Evolutionary conservation across 1,140 invertebrate species (phyloP).

Genomic region (Drepana arcuata): DNA sequence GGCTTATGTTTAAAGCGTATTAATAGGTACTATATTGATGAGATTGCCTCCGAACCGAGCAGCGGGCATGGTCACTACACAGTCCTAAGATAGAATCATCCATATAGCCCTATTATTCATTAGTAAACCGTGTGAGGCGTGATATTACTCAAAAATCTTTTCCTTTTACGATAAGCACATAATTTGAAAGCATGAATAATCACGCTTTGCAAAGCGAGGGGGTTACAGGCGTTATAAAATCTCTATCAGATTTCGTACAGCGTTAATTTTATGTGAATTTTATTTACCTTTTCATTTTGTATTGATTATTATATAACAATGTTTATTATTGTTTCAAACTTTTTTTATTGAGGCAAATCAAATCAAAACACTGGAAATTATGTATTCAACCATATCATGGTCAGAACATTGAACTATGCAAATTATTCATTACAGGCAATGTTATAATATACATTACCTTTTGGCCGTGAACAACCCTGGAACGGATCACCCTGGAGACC

Average conservation of each 20-base stretch:
- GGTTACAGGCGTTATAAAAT: constrained; percentile 43
- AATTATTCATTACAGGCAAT: too few species aligned
- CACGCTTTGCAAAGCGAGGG: constrained; percentile 62
- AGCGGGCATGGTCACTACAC: constrained; percentile 56
- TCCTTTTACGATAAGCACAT: constrained; percentile 36
- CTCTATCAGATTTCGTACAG: too few species aligned
- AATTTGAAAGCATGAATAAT: constrained; percentile 51
- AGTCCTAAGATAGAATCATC: constrained; percentile 38
- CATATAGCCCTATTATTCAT: constrained; percentile 44
- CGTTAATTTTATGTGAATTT: too few species aligned
- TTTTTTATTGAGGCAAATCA: too few species aligned
- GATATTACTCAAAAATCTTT: constrained; percentile 27
- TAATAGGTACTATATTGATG: constrained; percentile 33
- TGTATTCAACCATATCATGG: too few species aligned
- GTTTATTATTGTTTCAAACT: too few species aligned
- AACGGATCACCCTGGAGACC: constrained; percentile 84
- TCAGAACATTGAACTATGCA: too few species aligned
- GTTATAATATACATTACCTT: constrained; percentile 47
- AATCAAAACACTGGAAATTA: too few species aligned
- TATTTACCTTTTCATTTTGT: constrained; percentile 8
- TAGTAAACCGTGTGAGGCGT: constrained; percentile 60
- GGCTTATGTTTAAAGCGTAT: constrained; percentile 39
- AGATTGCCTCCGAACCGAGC: constrained; percentile 33
- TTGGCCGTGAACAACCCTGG: constrained; percentile 73
- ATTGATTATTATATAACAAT: constrained; percentile 2